phyloP scores from a whole-genome alignment of 2,888 invertebrate species.

The Eristalis intricaria region DNA sequence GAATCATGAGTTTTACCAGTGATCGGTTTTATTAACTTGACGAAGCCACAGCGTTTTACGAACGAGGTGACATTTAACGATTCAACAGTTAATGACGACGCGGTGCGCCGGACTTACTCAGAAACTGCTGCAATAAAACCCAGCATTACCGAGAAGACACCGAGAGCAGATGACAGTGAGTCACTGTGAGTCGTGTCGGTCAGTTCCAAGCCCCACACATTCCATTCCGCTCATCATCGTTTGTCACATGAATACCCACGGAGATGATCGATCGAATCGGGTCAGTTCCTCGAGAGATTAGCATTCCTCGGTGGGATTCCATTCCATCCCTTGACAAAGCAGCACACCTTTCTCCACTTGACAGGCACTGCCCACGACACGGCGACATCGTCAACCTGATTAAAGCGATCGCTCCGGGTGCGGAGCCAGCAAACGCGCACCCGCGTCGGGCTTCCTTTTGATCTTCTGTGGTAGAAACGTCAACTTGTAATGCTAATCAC shows the following conservation, averaged over 20 bases:
- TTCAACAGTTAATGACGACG: conserved; percentile 52
- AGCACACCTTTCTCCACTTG: conserved; percentile 61
- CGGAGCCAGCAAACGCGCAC: background rate
- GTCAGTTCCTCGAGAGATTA: conserved; percentile 22
- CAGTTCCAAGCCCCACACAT: background rate
- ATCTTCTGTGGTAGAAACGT: conserved; percentile 46
- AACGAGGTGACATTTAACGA: conserved; percentile 65
- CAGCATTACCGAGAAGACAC: background rate
- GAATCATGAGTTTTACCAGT: conserved; percentile 35
- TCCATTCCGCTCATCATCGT: background rate
- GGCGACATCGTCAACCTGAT: conserved; percentile 58
- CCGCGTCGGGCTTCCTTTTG: conserved; percentile 31
- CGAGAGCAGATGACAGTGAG: background rate
- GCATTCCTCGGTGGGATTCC: conserved; percentile 31
- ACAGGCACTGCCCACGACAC: conserved; percentile 57
- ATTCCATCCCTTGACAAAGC: conserved; percentile 35
- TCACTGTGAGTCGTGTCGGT: background rate
- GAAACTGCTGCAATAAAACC: background rate
- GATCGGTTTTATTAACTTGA: conserved; percentile 40
- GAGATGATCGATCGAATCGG: conserved; percentile 39
- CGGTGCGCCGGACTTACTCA: conserved; percentile 34
- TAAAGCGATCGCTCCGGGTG: conserved; percentile 51
- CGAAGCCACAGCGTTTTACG: conserved; percentile 43
- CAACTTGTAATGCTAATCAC: conserved; percentile 65
- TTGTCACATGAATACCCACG: conserved; percentile 17